Evolutionary conservation across 2,888 invertebrate genomes (phyloP).

Genomic region (Lasioglossum marginatum): DNA sequence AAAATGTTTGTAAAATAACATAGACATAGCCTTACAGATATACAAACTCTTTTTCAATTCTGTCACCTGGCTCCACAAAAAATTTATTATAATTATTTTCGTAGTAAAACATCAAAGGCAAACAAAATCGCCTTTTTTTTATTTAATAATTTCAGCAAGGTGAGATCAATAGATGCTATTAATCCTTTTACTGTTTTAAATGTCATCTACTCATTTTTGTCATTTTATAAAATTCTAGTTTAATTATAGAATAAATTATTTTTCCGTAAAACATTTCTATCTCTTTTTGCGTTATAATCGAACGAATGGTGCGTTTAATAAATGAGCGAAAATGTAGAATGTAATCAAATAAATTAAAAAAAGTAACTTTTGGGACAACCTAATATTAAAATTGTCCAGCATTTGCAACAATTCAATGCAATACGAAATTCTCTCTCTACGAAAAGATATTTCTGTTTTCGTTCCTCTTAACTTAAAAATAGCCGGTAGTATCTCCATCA

Average conservation of each 20-base stretch:
- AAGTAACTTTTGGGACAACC: neutral
- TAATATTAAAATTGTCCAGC: neutral
- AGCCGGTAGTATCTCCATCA: neutral
- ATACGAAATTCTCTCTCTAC: neutral
- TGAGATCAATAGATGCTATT: no score
- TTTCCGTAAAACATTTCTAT: neutral
- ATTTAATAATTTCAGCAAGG: no score
- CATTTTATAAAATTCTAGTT: no score
- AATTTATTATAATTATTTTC: neutral
- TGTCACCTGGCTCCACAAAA: neutral
- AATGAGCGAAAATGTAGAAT: neutral
- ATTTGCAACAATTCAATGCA: neutral
- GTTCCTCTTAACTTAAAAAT: neutral
- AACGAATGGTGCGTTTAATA: neutral
- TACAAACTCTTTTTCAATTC: neutral
- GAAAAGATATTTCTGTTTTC: neutral
- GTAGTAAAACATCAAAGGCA: neutral
- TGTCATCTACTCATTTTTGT: no score
- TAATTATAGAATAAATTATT: neutral
- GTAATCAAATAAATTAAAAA: neutral
- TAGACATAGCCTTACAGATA: neutral
- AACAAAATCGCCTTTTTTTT: neutral
- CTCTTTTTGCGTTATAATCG: neutral
- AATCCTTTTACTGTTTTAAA: no score
- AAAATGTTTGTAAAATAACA: no score